These are phyloP conservation scores for Gallinago paraguaiae DNA, from an alignment of 2,113 vertebrate genomes.

Conservation along the genomic window DNA sequence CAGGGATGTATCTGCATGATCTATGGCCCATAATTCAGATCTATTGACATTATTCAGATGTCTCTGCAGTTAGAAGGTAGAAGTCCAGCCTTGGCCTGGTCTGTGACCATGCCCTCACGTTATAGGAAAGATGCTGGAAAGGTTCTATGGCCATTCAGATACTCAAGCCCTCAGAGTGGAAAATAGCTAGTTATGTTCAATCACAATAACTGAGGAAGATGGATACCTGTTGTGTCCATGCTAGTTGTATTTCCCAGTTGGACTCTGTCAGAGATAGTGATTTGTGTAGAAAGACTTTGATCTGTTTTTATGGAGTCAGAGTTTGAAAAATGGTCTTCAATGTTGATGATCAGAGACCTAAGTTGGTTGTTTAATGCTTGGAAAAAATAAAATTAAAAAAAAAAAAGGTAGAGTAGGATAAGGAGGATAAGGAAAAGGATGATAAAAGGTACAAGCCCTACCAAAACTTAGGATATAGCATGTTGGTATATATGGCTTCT, in stretches of 20 bases:
- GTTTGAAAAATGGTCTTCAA: background rate
- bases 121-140: background rate
- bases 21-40: background rate
- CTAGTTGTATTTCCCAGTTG: background rate
- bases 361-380: background rate
- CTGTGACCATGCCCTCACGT: background rate
- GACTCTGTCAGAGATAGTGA: background rate
- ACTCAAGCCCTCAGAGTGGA: background rate
- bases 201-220: background rate
- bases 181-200: background rate
- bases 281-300: background rate
- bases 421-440: background rate
- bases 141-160: background rate
- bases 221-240: background rate
- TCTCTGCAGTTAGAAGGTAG: background rate
- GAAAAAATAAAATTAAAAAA: background rate
- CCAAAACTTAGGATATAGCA: background rate
- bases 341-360: background rate
- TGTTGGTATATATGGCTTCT: background rate
- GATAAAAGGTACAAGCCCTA: background rate
- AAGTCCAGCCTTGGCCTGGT: background rate
- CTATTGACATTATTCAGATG: background rate
- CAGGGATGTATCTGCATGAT: background rate
- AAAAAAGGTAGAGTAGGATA: background rate
- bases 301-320: background rate